Base-by-base conservation (phyloP, 2,113 vertebrate genomes). In the Oreochromis aureus region DNA sequence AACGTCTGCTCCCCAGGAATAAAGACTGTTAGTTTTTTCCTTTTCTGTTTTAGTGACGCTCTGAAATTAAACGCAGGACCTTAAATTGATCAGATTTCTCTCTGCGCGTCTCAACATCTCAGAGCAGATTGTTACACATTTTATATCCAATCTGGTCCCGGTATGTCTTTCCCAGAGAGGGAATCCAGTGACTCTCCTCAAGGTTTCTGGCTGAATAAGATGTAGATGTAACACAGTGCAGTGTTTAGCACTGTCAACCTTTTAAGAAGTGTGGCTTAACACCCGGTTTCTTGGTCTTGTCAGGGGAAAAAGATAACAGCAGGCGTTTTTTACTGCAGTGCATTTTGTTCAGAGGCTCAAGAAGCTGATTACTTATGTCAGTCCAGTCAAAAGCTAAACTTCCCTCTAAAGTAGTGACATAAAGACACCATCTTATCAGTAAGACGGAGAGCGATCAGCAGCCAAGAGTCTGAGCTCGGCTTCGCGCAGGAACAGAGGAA, bases 21-120 rank as follows among this genome's bases (percentile, higher is more conserved):
- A 78, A 78, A 78, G 15, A 44, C 69, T 0, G 10, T 3, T 24
- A 0, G 0, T 22, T 2, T 63, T 66, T 66, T 39, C 34, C 61
- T 39, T 66, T 66, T 66, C 34, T 36, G 16, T 30, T 48, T 76
- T 48, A 30, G 41, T 76, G 71, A 51, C 2, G 6, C 71, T 73
- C 69, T 51, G 44, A 51, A 76, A 30, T 76, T 46, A 6, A 46
- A 7, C 0, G 24, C 15, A 30, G 10, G 10, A 3, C 27, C 24
- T 78, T 51, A 12, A 30, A 76, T 48, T 27, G 41, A 76, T 11
- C 41, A 48, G 24, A 48, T 30, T 76, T 48, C 69, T 76, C 15
- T 48, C 15, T 76, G 10, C 1, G 4, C 3, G 0, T 5, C 10
- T 3, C 24, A 1, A 48, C 0, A 46, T 73, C 22, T 73, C 39